Evolutionary conservation across 2,797 vertebrate species (phyloP).

Genomic region (Lindbergichthys nudifrons): DNA sequence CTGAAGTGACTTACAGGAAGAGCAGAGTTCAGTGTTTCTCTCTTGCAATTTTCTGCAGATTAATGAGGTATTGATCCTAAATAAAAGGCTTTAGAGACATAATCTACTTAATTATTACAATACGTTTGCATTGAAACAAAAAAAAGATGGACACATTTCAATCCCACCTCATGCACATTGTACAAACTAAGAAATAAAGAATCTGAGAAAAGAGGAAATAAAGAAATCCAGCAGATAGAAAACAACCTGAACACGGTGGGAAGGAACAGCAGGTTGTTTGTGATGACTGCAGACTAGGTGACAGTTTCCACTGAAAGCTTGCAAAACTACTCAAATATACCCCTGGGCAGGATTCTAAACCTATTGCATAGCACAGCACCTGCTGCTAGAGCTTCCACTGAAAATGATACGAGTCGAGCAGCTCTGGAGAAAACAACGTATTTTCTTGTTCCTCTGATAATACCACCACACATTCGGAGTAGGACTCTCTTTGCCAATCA

Average conservation of each 20-base stretch:
- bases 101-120: neutral
- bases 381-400: constrained; percentile 3
- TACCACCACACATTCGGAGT: neutral
- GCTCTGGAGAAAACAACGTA: constrained; percentile 1
- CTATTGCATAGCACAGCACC: neutral
- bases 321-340: constrained; percentile 29
- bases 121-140: neutral
- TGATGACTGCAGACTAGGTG: constrained; percentile 23
- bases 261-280: constrained; percentile 42
- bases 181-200: neutral
- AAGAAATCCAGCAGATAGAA: constrained; percentile 24
- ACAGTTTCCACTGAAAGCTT: constrained; percentile 29
- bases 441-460: constrained; percentile 16
- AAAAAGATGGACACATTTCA: neutral
- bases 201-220: constrained; percentile 15
- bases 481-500: constrained; percentile 7
- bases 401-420: neutral
- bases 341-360: constrained; percentile 9
- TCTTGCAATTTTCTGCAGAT: neutral
- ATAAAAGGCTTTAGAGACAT: constrained; percentile 8
- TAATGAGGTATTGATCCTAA: constrained; percentile 7
- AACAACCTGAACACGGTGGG: constrained; percentile 23
- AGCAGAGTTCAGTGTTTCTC: too few species aligned
- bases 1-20: too few species aligned
- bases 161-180: neutral